These are phyloP conservation scores for Okamejei kenojei DNA, from an alignment of 2,797 vertebrate genomes.

Conservation along the genomic window DNA sequence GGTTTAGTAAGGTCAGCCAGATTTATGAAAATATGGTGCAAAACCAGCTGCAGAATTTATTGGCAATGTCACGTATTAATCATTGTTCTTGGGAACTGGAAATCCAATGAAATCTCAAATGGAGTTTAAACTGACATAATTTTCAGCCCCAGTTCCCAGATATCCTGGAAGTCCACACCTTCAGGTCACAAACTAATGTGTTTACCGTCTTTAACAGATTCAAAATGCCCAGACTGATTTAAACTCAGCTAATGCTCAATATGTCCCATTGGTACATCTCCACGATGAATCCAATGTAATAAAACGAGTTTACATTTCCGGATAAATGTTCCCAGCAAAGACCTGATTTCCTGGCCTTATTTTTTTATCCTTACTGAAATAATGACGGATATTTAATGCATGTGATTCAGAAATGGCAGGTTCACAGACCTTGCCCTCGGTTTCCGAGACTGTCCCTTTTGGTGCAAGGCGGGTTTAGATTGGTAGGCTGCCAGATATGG, in stretches of 20 bases:
- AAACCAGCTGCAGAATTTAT: slow-evolving; percentile 31
- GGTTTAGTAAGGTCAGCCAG: background rate
- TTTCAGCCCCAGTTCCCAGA: slow-evolving; percentile 17
- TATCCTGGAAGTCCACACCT: background rate
- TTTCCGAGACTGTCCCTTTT: background rate
- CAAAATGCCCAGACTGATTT: background rate
- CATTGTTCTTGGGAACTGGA: slow-evolving; percentile 17
- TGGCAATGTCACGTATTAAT: background rate
- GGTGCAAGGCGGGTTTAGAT: background rate
- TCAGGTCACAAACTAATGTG: background rate
- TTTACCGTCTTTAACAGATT: slow-evolving; percentile 6
- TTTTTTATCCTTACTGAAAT: background rate
- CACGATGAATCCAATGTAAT: background rate
- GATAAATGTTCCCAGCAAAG: background rate
- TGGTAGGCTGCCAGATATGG: background rate
- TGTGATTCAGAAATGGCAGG: background rate
- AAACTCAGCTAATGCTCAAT: background rate
- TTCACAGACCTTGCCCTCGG: background rate
- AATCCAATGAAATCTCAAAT: background rate
- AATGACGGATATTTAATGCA: background rate
- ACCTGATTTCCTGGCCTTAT: background rate
- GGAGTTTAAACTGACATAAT: background rate
- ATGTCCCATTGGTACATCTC: background rate
- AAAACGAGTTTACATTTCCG: background rate
- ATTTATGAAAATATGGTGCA: background rate